Percentiles rank a stretch among this genome's conserved stretches.
These are phyloP conservation scores for Fulica atra DNA, from an alignment of 2,113 vertebrate species.

Conservation along the genomic window DNA sequence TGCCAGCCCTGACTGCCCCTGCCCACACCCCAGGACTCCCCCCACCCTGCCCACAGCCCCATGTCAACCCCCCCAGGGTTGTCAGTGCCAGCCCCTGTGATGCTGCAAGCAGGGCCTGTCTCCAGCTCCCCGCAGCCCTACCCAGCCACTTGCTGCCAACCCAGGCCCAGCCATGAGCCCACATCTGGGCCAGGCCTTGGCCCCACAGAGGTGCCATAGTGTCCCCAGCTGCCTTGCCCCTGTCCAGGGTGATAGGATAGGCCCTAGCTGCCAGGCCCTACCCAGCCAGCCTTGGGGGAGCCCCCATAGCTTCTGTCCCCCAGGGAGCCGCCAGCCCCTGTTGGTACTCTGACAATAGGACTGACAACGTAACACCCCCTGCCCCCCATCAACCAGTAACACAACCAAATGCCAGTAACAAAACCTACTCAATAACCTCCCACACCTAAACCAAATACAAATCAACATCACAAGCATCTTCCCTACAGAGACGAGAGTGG, in stretches of 20 bases:
- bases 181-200: too few species aligned
- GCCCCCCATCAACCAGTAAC: not conserved
- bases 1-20: not conserved
- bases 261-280: not conserved
- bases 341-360: not conserved
- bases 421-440: not conserved
- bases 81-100: not conserved
- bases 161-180: too few species aligned
- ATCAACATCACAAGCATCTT: not conserved
- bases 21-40: not conserved
- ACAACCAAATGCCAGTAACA: not conserved
- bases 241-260: fast-evolving
- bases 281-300: not conserved
- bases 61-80: fast-evolving
- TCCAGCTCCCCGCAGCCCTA: not conserved
- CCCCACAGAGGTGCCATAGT: not conserved
- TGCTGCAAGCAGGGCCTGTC: not conserved
- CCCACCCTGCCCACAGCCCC: fast-evolving
- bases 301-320: not conserved
- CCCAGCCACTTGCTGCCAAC: too few species aligned
- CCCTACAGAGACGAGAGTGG: not conserved
- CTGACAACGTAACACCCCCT: not conserved
- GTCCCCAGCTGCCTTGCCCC: not conserved
- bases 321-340: not conserved
- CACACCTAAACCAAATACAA: not conserved